Conservation (phyloP, 2,888 invertebrate species). For the Lycaena phlaeas region DNA sequence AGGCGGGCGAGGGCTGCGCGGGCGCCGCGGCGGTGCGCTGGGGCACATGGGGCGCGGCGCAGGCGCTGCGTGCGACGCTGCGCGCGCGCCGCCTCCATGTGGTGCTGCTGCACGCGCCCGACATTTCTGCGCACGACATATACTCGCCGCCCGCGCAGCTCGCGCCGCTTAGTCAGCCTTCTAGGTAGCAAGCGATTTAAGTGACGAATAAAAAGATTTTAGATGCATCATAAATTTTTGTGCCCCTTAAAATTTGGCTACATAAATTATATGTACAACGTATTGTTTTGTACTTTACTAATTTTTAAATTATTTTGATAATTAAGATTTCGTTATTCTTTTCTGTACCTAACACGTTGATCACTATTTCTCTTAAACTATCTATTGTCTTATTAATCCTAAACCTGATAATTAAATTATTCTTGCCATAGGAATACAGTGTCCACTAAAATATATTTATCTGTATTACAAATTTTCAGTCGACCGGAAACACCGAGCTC, state of each 20-base stretch:
- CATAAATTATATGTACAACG: too few relatives aligned
- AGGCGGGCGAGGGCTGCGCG: conserved; percentile 42
- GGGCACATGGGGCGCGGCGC: conserved; percentile 86
- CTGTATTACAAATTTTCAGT: conserved; percentile 33
- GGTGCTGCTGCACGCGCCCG: conserved; percentile 81
- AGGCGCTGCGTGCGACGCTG: conserved; percentile 79
- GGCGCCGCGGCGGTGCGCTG: conserved; percentile 75
- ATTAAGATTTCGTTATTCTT: too few relatives aligned
- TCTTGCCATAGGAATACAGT: too few relatives aligned
- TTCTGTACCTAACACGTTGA: too few relatives aligned
- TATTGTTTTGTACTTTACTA: too few relatives aligned
- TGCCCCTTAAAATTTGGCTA: too few relatives aligned
- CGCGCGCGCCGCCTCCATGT: conserved; percentile 81
- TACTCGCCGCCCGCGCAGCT: conserved; percentile 75
- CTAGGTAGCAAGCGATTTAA: conserved; percentile 36
- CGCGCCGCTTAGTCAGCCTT: conserved; percentile 52
- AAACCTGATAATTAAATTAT: too few relatives aligned
- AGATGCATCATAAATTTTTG: neutral
- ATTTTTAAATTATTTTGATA: too few relatives aligned
- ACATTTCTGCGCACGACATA: conserved; percentile 76
- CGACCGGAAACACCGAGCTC: conserved; percentile 65
- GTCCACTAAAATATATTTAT: too few relatives aligned
- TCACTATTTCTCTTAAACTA: too few relatives aligned
- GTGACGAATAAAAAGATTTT: too few relatives aligned
- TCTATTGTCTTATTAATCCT: too few relatives aligned